Evolutionary conservation across 2,888 invertebrate species (phyloP), one percentile per base, ranked within the genome.

Genomic region (Xylocampa areola): DNA sequence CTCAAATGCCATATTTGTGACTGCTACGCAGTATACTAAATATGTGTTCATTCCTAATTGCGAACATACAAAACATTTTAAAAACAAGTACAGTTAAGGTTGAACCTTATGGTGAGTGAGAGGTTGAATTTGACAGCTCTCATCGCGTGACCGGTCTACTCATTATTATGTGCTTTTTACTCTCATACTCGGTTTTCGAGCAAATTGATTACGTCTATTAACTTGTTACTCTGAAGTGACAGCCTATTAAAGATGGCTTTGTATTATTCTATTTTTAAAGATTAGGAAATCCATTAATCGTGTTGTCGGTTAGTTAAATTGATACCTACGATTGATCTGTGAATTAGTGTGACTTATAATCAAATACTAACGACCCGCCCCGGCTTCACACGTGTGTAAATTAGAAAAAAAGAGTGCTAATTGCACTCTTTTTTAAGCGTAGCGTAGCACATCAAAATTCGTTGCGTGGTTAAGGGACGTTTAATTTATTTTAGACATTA

Each of bases 171-270:
- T 71, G 79, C 81, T 85, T 86, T 81, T 87, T 82, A 73, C 61
- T 64, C 77, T 75, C 75, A 81, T 80, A 80, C 74, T 78, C 72
- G 81, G 78, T 83, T 85, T n/a, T 86, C 76, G 71, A 79, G 78
- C 82, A 86, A 89, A 89, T 89, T 90, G 87, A 88, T 88, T 86
- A 84, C 68, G 80, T 83, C 85, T 86, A 88, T 89, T 88, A 88
- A 84, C 83, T 85, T 84, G 85, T 89, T 87, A 78, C 79, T 78
- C 57, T 57, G 76, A 79, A 82, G 81, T 87, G 89, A 86, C 88
- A 87, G 86, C 83, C 77, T 78, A 84, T 86, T 85, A 84, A 77
- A 77, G 76, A 77, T 71, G 77, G 74, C 71, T 57, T 74, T 66
- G 61, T 58, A 78, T 77, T 61, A 32, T 58, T 76, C 47, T 48